phyloP scores from a whole-genome alignment of 1,140 invertebrate species.

The Daktulosphaira vitifoliae region DNA sequence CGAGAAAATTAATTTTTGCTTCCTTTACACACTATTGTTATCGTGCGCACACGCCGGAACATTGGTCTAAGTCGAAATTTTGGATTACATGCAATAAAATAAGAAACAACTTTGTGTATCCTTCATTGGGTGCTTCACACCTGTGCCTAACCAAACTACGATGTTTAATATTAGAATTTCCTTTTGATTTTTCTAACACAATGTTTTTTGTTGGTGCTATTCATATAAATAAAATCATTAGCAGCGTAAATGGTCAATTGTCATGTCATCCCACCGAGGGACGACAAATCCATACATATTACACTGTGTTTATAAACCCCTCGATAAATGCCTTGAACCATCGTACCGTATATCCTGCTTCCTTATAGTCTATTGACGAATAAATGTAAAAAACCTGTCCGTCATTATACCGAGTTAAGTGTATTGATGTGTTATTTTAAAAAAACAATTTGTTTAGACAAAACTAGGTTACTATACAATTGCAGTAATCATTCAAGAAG shows the following conservation, averaged over 20 bases:
- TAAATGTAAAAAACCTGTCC: slow-evolving; percentile 7
- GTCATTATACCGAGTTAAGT: slow-evolving; percentile 22
- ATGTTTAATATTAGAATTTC: too few relatives aligned
- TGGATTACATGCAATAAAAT: not conserved
- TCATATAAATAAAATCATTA: too few relatives aligned
- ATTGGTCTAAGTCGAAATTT: slow-evolving; percentile 22
- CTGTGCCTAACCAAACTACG: too few relatives aligned
- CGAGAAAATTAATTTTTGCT: slow-evolving; percentile 31
- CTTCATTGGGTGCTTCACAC: not conserved
- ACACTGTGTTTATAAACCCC: not conserved
- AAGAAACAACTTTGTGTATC: not conserved
- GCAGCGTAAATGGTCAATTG: slow-evolving; percentile 18
- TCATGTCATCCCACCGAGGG: slow-evolving; percentile 11
- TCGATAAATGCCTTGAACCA: not conserved
- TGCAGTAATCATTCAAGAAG: not conserved
- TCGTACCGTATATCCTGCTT: slow-evolving; percentile 25
- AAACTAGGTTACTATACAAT: slow-evolving; percentile 31
- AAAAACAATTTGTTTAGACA: slow-evolving; percentile 5
- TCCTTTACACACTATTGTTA: slow-evolving; percentile 25
- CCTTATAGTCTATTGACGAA: not conserved
- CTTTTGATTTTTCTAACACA: too few relatives aligned
- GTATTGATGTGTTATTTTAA: slow-evolving; percentile 7
- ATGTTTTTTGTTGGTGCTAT: not conserved
- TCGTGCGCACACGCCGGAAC: slow-evolving; percentile 29
- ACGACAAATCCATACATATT: not conserved